Conservation (phyloP, 2,888 invertebrate genomes). For the Lasioglossum villosulum region DNA sequence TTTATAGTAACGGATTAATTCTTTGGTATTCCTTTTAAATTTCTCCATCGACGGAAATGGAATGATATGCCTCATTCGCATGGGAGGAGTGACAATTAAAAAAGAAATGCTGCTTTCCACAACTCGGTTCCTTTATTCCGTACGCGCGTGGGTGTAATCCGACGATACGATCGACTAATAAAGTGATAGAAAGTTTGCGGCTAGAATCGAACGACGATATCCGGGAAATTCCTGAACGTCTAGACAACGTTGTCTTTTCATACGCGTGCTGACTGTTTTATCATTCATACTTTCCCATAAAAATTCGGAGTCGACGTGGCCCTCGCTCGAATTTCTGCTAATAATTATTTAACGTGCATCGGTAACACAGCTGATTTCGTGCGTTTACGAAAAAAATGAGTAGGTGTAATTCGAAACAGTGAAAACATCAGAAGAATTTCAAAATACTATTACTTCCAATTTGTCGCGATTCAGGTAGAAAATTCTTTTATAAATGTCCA, state of each 20-base stretch:
- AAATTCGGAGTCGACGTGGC: too few relatives aligned
- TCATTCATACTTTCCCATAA: neutral
- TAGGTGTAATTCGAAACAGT: too few relatives aligned
- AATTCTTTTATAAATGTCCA: too few relatives aligned
- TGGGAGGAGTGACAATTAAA: neutral
- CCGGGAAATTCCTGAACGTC: constrained; percentile 36
- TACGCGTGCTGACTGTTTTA: too few relatives aligned
- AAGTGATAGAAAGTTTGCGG: constrained; percentile 42
- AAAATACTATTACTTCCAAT: too few relatives aligned
- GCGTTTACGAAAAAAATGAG: neutral
- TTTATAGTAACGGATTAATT: neutral
- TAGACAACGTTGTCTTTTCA: neutral
- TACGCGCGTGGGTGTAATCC: constrained; percentile 38
- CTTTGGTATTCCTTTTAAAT: neutral
- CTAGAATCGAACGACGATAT: constrained; percentile 32
- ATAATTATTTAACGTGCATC: neutral
- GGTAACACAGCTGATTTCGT: neutral
- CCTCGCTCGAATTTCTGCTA: neutral
- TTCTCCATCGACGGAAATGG: neutral
- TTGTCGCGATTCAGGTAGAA: too few relatives aligned
- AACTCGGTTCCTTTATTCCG: constrained; percentile 28
- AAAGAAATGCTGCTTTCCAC: constrained; percentile 47
- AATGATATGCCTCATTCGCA: neutral
- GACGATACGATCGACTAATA: constrained; percentile 31
- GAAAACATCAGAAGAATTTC: too few relatives aligned